Base-by-base conservation (phyloP, 35 echinoderm and acorn worm genomes). In the Acanthaster planci region DNA sequence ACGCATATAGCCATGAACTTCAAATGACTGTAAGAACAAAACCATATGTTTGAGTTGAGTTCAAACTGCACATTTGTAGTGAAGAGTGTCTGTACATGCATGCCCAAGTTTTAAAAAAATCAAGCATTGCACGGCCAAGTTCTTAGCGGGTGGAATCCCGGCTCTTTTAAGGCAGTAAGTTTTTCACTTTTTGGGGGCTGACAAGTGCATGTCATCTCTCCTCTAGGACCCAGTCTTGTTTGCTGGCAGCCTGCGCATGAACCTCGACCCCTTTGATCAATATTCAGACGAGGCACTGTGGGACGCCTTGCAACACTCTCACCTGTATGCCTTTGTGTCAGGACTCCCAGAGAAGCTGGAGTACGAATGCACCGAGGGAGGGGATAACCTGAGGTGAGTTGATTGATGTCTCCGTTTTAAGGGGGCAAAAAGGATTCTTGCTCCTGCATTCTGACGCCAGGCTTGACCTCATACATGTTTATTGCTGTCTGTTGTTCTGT, bases 271-370 rank as follows among this genome's bases (percentile, higher is more conserved):
- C 3, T 97, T 97, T 87, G 90, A 89, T 29, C 76, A 34, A 23
- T 97, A 97, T 83, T 76, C 90, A 0, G 94, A 97, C 80, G 94
- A 97, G 83, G 83, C 86, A 55, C 58, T 97, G 31, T 92, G 94
- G 94, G 55, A 93, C 52, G 82, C 94, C 57, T 79, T 97, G 39
- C 76, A 67, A 77, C 87, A 89, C 51, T 92, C 94, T 64, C 94
- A 97, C 79, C 87, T 97, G 2, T 40, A 85, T 36, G 64, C n/a
- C 0, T 97, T 89, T 76, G 90, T 97, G 34, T 92, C 94, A 2
- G 52, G 83, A 90, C 80, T 97, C 17, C 14, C 64, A 8, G 86
- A 89, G 39, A 90, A 90, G 10, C 55, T 97, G 58, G 77, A 93
- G 82, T 79, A 92, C 56, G 80, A 87, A 17, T 97, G 94, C 38